Evolutionary conservation across 2,113 vertebrate genomes (phyloP).

Genomic region (Pterophyllum scalare): DNA sequence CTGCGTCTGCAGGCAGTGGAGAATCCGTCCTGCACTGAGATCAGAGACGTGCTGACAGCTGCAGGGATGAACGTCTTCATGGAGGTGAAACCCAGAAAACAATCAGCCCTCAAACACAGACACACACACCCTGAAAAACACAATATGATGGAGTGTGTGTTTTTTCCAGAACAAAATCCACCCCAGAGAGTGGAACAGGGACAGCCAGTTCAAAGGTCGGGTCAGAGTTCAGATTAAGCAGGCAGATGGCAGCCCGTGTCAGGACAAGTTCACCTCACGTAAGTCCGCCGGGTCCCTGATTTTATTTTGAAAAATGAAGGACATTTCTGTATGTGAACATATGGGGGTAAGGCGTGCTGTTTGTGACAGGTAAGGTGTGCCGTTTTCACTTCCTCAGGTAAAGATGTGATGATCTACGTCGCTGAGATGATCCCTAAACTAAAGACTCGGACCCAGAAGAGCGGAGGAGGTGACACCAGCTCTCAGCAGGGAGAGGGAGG

Average conservation of each 20-base stretch:
- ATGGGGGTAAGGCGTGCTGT: background rate
- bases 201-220: slow-evolving; percentile 90
- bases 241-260: slow-evolving; percentile 89
- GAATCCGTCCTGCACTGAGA: slow-evolving; percentile 95
- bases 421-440: slow-evolving; percentile 98
- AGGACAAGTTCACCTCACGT: slow-evolving; percentile 91
- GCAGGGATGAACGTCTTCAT: slow-evolving; percentile 89
- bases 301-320: background rate
- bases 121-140: accelerated
- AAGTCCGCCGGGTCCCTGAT: slow-evolving; percentile 46
- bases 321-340: background rate
- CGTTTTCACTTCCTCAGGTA: slow-evolving; percentile 79
- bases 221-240: slow-evolving; percentile 92
- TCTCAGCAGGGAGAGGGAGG: slow-evolving; percentile 92
- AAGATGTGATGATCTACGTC: slow-evolving; percentile 92
- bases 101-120: background rate
- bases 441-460: slow-evolving; percentile 94
- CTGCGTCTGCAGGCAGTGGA: slow-evolving; percentile 87
- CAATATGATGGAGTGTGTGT: background rate
- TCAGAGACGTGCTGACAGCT: slow-evolving; percentile 91
- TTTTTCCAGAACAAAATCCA: slow-evolving; percentile 88
- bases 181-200: slow-evolving; percentile 95
- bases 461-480: slow-evolving; percentile 86
- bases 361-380: background rate
- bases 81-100: slow-evolving; percentile 75